phyloP scores from a whole-genome alignment of 2,888 invertebrate species.

The Hypena proboscidalis region DNA sequence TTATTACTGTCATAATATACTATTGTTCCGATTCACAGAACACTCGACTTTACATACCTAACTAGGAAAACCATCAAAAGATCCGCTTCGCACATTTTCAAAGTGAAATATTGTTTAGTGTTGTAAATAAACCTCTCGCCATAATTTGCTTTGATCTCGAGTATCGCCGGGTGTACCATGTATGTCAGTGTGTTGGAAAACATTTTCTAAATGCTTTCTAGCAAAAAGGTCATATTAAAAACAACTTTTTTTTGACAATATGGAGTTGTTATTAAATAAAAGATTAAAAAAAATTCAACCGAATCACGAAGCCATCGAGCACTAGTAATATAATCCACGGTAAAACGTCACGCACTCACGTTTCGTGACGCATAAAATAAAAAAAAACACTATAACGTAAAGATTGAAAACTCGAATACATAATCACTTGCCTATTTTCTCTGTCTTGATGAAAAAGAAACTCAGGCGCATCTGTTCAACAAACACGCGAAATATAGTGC shows the following conservation, averaged over 20 bases:
- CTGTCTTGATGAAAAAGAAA: slow-evolving; percentile 62
- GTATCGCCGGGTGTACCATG: neutral
- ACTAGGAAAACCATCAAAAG: too few species aligned
- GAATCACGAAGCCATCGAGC: slow-evolving; percentile 9
- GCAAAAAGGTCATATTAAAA: too few species aligned
- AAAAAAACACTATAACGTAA: slow-evolving; percentile 18
- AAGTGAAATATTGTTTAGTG: too few species aligned
- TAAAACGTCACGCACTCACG: slow-evolving; percentile 5
- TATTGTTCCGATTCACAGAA: too few species aligned
- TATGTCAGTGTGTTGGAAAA: neutral
- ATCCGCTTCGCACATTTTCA: neutral
- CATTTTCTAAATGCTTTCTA: neutral
- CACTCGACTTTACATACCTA: too few species aligned
- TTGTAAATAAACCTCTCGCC: too few species aligned
- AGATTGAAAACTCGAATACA: slow-evolving; percentile 25
- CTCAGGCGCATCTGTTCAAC: slow-evolving; percentile 67
- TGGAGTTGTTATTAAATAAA: neutral
- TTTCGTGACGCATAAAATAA: slow-evolving; percentile 4
- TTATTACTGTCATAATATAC: neutral
- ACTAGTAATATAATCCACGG: slow-evolving; percentile 2
- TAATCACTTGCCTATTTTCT: slow-evolving; percentile 70
- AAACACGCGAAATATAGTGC: slow-evolving; percentile 56
- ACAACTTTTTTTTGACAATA: too few species aligned
- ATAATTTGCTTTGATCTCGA: neutral
- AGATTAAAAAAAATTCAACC: slow-evolving; percentile 5